These are phyloP conservation scores for Macrosteles quadrilineatus DNA, from an alignment of 1,140 invertebrate species.

Conservation along the genomic window DNA sequence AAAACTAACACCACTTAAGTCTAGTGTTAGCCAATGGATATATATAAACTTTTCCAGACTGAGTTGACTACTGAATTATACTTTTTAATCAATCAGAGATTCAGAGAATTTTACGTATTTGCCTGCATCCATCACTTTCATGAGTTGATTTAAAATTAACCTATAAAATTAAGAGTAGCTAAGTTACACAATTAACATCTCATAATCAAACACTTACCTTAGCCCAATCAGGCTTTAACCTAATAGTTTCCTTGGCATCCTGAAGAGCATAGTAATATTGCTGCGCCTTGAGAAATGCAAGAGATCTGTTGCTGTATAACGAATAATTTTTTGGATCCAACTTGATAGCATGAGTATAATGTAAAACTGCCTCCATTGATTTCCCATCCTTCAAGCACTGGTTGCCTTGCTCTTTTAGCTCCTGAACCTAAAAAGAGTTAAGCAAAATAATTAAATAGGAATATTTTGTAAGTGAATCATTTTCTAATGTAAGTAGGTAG, in stretches of 20 bases:
- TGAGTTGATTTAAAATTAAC: too few relatives aligned
- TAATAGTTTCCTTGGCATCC: constrained; percentile 75
- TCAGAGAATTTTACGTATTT: too few relatives aligned
- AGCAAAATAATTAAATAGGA: neutral
- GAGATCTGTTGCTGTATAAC: constrained; percentile 77
- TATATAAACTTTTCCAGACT: too few relatives aligned
- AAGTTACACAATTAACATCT: too few relatives aligned
- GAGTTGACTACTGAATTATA: too few relatives aligned
- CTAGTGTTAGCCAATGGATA: too few relatives aligned
- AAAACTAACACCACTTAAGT: too few relatives aligned
- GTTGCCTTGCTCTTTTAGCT: constrained; percentile 73
- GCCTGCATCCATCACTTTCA: too few relatives aligned
- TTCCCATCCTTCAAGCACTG: constrained; percentile 71
- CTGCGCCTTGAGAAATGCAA: constrained; percentile 74
- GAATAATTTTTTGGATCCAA: constrained; percentile 68
- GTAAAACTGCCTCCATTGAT: constrained; percentile 72
- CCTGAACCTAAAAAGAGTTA: constrained; percentile 51
- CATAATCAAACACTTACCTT: constrained; percentile 59
- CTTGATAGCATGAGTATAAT: constrained; percentile 80
- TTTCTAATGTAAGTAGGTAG: too few relatives aligned
- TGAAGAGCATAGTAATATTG: constrained; percentile 75
- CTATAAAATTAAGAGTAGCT: too few relatives aligned
- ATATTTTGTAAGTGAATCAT: neutral
- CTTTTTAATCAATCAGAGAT: too few relatives aligned
- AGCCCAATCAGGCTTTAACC: constrained; percentile 73